Evolutionary conservation across 2,113 vertebrate species (phyloP).

Genomic region (Myotis yumanensis): DNA sequence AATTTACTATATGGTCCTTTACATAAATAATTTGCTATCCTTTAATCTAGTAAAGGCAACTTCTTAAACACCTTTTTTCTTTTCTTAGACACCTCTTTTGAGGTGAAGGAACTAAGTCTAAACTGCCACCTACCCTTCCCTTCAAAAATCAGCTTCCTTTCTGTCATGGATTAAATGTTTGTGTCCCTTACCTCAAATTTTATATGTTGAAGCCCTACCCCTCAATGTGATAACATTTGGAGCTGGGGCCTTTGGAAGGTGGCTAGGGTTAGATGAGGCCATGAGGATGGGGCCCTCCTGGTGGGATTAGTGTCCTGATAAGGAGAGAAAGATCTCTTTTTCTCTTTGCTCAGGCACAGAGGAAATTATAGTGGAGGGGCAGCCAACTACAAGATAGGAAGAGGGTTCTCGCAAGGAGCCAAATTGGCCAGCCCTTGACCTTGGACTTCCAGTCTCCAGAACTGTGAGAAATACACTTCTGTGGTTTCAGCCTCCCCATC

Average conservation of each 20-base stretch:
- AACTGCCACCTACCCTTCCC: neutral
- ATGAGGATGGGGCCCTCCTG: neutral
- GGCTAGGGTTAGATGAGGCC: neutral
- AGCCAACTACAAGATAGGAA: neutral
- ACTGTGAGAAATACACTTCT: neutral
- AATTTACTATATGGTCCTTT: neutral
- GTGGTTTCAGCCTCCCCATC: neutral
- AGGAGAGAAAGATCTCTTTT: neutral
- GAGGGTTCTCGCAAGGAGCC: neutral
- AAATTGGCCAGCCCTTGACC: neutral
- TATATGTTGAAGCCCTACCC: neutral
- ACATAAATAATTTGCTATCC: no score
- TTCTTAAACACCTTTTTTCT: neutral
- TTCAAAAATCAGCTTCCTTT: neutral
- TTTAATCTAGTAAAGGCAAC: neutral
- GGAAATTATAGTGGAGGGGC: neutral
- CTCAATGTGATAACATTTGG: neutral
- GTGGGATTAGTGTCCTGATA: neutral
- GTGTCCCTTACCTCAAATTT: neutral
- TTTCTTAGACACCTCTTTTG: no score
- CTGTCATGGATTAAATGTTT: neutral
- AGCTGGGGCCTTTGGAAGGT: neutral
- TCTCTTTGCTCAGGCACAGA: neutral
- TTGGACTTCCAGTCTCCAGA: neutral
- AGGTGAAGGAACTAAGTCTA: neutral